Base-by-base conservation (phyloP, 2,888 invertebrate species). In the Leptinotarsa juncta region DNA sequence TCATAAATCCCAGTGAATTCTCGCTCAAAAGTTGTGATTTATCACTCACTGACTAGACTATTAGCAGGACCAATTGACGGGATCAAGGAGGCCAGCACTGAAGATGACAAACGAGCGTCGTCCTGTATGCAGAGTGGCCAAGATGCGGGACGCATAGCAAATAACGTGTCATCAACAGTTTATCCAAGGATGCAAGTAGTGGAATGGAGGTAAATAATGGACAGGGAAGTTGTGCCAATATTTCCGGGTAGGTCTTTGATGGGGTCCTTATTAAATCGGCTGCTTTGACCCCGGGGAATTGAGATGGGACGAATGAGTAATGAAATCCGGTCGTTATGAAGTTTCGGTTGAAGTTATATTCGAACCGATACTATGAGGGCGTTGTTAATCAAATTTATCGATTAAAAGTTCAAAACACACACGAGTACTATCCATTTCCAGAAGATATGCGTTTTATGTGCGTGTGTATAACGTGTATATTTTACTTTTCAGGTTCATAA, bases 61-160 rank as follows among this genome's bases (percentile, higher is more conserved):
- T 42, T 80, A 77, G 77, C 73, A 78, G 75, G 76, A 72, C 73
- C 76, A 76, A 73, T 74, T 71, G 26, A 51, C 66, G 70, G 72
- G 80, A 79, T 79, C 80, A 79, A 79, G 78, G 67, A 70, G 75
- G 74, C 72, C 55, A 71, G 60, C 70, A 69, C 50, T 74, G 72
- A 76, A 76, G 79, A 80, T 83, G 83, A 83, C 82, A 80, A 82
- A 82, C 80, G 83, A 82, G 79, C 76, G 65, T 26, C 70, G 75
- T 73, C 78, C 79, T 78, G 72, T 80, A 81, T 81, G 81, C 79
- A 80, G 80, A 80, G 76, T 80, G 77, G 81, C 77, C 80, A 67
- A 66, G 75, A 80, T 78, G 77, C 69, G 78, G 78, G 75, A 70
- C 77, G 82, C 79, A 82, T 82, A 81, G 79, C 75, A 83, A 83